Percentiles rank a stretch among this genome's conserved stretches.
Conservation (phyloP, 2,888 invertebrate genomes). For the Eristalinus aeneus region DNA sequence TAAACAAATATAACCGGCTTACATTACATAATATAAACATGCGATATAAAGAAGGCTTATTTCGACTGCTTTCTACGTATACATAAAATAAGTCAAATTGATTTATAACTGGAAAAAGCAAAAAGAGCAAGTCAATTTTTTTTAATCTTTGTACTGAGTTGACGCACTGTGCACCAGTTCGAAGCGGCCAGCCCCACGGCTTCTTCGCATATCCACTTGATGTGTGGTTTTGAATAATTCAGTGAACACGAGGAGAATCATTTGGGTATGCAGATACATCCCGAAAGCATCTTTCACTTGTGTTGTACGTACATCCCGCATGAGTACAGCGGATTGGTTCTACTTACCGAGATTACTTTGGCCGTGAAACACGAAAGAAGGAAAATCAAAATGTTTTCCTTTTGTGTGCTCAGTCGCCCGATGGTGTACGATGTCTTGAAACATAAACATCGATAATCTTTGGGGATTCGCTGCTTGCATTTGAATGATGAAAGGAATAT, state of each 20-base stretch:
- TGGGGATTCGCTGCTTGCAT: background rate
- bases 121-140: too few species aligned
- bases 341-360: constrained; percentile 10
- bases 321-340: background rate
- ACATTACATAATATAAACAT: too few species aligned
- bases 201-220: background rate
- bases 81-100: too few species aligned
- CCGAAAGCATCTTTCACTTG: background rate
- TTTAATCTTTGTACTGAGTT: too few species aligned
- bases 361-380: background rate
- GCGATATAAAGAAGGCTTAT: too few species aligned
- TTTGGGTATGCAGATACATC: constrained; percentile 7
- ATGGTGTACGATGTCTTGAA: background rate
- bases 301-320: background rate
- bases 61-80: too few species aligned
- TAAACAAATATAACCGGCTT: too few species aligned
- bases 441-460: background rate
- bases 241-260: background rate
- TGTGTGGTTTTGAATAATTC: constrained; percentile 12
- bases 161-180: background rate
- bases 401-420: background rate
- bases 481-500: too few species aligned
- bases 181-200: background rate
- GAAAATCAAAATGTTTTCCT: constrained; percentile 3
- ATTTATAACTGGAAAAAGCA: too few species aligned